These are phyloP conservation scores for Leptoclinus maculatus DNA, from an alignment of 2,797 vertebrate genomes.

Conservation along the genomic window DNA sequence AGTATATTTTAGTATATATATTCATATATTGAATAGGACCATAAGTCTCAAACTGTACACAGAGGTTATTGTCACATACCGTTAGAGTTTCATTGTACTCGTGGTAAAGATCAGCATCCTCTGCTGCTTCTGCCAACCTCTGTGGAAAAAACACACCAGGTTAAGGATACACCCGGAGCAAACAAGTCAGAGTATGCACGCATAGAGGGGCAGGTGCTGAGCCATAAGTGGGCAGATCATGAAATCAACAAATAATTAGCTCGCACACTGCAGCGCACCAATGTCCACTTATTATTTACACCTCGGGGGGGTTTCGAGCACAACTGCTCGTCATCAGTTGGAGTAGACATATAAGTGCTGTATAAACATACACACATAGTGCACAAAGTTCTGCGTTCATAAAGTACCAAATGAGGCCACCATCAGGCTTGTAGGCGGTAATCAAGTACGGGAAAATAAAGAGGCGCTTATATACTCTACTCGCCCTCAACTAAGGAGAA, in stretches of 20 bases:
- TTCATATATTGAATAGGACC: too few relatives aligned
- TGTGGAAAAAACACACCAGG: constrained; percentile 66
- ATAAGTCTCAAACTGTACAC: neutral
- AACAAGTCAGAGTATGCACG: neutral
- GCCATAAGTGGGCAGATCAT: neutral
- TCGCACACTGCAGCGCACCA: neutral
- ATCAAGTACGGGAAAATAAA: too few relatives aligned
- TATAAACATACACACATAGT: too few relatives aligned
- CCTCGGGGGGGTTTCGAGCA: neutral
- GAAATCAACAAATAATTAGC: neutral
- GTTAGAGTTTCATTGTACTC: constrained; percentile 92
- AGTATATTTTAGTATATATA: too few relatives aligned
- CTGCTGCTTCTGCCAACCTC: constrained; percentile 93
- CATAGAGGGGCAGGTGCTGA: neutral
- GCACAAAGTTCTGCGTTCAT: too few relatives aligned
- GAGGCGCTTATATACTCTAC: too few relatives aligned
- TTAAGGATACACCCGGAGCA: neutral
- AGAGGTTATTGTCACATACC: constrained; percentile 78
- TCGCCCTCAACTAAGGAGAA: too few relatives aligned
- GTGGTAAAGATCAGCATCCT: constrained; percentile 94
- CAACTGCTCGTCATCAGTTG: neutral
- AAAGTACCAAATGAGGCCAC: too few relatives aligned
- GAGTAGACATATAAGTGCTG: neutral
- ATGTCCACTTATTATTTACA: neutral
- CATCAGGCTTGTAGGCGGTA: too few relatives aligned